A percentile compares a stretch with the other conserved stretches of the same genome.
Evolutionary conservation across 2,113 vertebrate species (phyloP).

Genomic region (Tachuris rubrigastra): DNA sequence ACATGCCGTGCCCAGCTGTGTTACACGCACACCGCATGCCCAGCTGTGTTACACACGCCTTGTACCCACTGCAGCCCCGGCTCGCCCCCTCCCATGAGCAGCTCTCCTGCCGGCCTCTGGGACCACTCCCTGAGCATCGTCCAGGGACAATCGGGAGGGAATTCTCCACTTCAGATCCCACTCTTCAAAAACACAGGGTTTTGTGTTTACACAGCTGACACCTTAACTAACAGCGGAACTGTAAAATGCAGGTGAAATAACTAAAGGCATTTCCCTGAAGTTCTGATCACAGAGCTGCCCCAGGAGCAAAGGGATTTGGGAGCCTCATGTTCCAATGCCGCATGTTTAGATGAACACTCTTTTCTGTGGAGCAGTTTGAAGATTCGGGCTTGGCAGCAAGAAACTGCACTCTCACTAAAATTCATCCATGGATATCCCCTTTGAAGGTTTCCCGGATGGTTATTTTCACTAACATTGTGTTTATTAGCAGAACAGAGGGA

Average conservation of each 20-base stretch:
- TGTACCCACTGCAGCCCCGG: not conserved
- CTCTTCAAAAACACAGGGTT: not conserved
- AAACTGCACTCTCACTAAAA: constrained; percentile 37
- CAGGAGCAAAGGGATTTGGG: not conserved
- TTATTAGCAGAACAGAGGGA: constrained; percentile 60
- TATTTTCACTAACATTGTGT: constrained; percentile 55
- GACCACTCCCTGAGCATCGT: not conserved
- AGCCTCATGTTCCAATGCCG: rapidly evolving
- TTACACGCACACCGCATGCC: no score
- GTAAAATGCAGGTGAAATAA: not conserved
- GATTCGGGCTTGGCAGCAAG: not conserved
- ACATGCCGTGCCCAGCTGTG: not conserved
- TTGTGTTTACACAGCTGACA: not conserved
- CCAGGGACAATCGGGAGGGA: rapidly evolving
- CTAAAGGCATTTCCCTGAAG: not conserved
- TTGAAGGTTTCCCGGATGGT: constrained; percentile 30
- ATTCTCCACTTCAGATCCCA: not conserved
- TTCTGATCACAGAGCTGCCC: not conserved
- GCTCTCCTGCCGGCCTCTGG: not conserved
- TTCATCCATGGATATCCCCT: constrained; percentile 44
- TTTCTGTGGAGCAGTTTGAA: not conserved
- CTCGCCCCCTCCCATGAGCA: not conserved
- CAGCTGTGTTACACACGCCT: not conserved
- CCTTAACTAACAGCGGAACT: not conserved
- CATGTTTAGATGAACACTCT: not conserved